Conservation (phyloP, 2,797 vertebrate species). For the Mormyrops attenuatus region DNA sequence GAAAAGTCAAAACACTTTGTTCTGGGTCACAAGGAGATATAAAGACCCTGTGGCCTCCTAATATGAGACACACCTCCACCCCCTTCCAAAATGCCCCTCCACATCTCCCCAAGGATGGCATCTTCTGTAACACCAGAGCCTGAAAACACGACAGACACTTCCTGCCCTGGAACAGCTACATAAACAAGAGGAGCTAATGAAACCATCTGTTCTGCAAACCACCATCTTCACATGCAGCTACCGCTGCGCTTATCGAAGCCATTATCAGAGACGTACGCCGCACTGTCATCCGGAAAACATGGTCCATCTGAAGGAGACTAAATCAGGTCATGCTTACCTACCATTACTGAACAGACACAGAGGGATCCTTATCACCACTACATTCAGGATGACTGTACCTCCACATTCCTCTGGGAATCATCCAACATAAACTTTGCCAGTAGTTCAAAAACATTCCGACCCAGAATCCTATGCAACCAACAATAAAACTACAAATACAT, state of each 20-base stretch:
- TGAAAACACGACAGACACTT: background rate
- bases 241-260: background rate
- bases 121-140: background rate
- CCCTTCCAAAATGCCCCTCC: background rate
- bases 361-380: background rate
- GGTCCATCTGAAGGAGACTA: background rate
- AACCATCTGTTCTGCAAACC: background rate
- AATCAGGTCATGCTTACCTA: background rate
- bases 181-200: background rate
- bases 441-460: background rate
- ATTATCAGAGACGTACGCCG: background rate
- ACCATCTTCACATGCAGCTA: background rate
- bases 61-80: background rate
- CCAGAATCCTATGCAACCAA: background rate
- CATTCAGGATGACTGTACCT: background rate
- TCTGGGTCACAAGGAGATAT: background rate
- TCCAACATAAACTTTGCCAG: background rate
- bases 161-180: constrained; percentile 15
- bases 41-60: background rate
- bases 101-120: background rate
- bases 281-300: background rate
- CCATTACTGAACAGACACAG: background rate
- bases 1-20: background rate
- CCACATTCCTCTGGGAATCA: background rate
- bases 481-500: background rate